Percentiles rank a stretch among this genome's conserved stretches.
These are phyloP conservation scores for Brienomyrus longianalis DNA, from an alignment of 2,113 vertebrate species.

Conservation along the genomic window DNA sequence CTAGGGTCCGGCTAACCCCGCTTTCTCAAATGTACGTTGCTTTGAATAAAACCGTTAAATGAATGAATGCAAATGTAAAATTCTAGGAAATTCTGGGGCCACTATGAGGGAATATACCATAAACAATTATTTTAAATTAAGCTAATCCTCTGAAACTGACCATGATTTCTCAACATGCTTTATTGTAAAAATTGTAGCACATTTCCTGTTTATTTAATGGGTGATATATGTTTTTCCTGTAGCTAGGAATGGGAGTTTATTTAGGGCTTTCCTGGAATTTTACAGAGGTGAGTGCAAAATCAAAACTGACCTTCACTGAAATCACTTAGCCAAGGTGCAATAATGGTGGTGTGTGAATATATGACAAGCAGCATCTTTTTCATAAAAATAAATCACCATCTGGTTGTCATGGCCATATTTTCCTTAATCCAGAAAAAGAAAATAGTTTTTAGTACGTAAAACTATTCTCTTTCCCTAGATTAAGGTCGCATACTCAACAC, in stretches of 20 bases:
- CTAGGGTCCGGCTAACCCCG: neutral
- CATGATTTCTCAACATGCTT: constrained; percentile 50
- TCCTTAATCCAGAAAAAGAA: neutral
- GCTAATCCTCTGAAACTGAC: constrained; percentile 50
- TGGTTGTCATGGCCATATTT: neutral
- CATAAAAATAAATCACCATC: neutral
- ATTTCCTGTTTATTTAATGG: constrained; percentile 70
- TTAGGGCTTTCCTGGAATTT: constrained; percentile 20
- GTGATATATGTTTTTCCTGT: constrained; percentile 73
- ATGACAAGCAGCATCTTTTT: neutral
- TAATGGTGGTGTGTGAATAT: constrained; percentile 3
- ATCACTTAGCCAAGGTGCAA: constrained; percentile 29
- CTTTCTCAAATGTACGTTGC: neutral
- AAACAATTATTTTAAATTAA: constrained; percentile 39
- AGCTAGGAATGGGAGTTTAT: constrained; percentile 51
- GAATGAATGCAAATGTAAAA: neutral
- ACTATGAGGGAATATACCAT: neutral
- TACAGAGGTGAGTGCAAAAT: neutral
- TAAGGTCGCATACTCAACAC: neutral
- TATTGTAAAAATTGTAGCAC: constrained; percentile 58
- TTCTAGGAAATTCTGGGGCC: neutral
- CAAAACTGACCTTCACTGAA: neutral
- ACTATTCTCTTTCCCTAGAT: neutral
- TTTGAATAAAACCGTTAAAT: neutral
- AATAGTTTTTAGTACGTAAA: neutral